Evolutionary conservation across 1,140 invertebrate species (phyloP).

Genomic region (Pseudomyrmex concolor): DNA sequence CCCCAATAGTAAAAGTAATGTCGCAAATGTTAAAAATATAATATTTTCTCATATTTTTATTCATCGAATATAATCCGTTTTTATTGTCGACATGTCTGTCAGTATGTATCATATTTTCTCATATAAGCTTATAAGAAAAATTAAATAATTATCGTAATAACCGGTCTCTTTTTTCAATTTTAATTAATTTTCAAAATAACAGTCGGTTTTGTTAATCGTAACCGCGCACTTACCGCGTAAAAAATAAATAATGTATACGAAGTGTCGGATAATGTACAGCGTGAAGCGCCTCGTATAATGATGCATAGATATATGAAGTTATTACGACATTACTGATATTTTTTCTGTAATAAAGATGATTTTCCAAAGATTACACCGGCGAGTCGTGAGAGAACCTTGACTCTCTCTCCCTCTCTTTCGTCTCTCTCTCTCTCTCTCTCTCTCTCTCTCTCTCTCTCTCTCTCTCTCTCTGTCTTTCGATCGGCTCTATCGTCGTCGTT

Average conservation of each 20-base stretch:
- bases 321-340: conserved; percentile 38
- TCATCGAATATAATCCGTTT: too few relatives aligned
- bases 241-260: background rate
- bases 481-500: conserved; percentile 31
- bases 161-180: too few relatives aligned
- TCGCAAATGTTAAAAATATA: too few relatives aligned
- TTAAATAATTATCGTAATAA: too few relatives aligned
- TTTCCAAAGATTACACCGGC: conserved; percentile 50
- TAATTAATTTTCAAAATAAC: background rate
- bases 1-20: background rate
- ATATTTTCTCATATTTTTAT: too few relatives aligned
- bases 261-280: background rate
- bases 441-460: background rate
- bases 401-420: background rate
- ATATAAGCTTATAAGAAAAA: too few relatives aligned
- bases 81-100: too few relatives aligned
- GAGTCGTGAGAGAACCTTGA: conserved; percentile 42
- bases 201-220: background rate
- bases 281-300: background rate
- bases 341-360: conserved; percentile 34
- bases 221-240: background rate
- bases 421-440: conserved; percentile 15
- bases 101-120: too few relatives aligned
- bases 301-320: background rate
- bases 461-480: conserved; percentile 13